Percentiles rank a stretch among this genome's conserved stretches.
Evolutionary conservation across 2,797 vertebrate genomes (phyloP).

Genomic region (Oreochromis mossambicus): DNA sequence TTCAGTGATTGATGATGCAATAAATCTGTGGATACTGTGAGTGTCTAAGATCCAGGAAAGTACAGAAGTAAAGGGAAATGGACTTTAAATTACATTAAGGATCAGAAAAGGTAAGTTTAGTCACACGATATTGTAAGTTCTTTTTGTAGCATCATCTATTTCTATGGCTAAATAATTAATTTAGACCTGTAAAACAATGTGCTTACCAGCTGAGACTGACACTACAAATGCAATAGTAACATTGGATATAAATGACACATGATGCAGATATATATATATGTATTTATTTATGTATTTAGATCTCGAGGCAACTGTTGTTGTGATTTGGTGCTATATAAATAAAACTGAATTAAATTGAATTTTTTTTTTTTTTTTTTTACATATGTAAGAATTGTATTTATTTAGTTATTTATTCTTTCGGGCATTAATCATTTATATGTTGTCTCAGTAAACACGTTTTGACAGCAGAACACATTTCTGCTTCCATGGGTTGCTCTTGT

Average conservation of each 20-base stretch:
- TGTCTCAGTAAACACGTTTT: not conserved
- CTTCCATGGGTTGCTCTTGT: not conserved
- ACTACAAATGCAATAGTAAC: not conserved
- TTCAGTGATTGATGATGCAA: not conserved
- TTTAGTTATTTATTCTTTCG: not conserved
- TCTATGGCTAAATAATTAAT: not conserved
- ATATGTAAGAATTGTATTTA: not conserved
- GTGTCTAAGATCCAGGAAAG: not conserved
- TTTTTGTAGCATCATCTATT: not conserved
- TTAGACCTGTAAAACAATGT: not conserved
- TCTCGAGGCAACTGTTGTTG: no score
- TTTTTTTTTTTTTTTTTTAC: not conserved
- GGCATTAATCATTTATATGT: not conserved
- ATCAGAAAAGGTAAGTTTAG: slow-evolving; percentile 43
- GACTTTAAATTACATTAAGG: slow-evolving; percentile 19
- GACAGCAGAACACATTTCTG: not conserved
- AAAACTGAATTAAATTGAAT: not conserved
- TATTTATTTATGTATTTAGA: not conserved
- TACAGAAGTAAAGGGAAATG: slow-evolving; percentile 18
- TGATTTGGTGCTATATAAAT: not conserved
- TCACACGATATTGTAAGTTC: not conserved
- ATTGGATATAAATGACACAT: not conserved
- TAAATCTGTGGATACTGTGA: not conserved
- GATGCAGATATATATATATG: not conserved
- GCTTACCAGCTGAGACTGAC: not conserved